Conservation (phyloP, 1,140 invertebrate species). For the Anadara kagoshimensis region DNA sequence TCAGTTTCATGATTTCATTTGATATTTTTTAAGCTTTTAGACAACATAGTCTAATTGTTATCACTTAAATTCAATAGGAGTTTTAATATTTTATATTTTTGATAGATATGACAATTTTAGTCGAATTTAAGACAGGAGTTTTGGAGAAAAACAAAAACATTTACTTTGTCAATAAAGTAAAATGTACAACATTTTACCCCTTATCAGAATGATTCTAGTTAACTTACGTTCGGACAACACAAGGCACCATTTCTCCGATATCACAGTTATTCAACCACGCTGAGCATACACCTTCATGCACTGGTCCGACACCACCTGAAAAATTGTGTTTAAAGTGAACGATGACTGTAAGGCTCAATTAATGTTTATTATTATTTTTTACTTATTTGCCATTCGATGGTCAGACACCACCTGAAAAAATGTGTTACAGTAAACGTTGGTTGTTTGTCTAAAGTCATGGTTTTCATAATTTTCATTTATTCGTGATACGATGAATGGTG, state of each 20-base stretch:
- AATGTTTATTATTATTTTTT: too few relatives aligned
- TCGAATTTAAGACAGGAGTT: background rate
- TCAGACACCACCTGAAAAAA: too few relatives aligned
- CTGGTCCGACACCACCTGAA: conserved; percentile 41
- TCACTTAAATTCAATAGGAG: background rate
- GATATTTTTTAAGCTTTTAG: background rate
- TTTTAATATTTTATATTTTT: background rate
- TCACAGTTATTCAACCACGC: conserved; percentile 3
- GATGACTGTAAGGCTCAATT: background rate
- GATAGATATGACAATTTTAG: background rate
- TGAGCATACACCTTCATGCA: conserved; percentile 8
- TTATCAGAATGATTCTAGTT: background rate
- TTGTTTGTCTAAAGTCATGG: too few relatives aligned
- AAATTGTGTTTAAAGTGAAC: conserved; percentile 12
- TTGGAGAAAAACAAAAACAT: background rate
- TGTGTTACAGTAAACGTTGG: too few relatives aligned
- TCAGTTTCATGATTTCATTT: background rate
- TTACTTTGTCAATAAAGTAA: background rate
- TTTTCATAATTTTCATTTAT: too few relatives aligned
- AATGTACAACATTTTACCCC: background rate
- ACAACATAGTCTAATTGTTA: background rate
- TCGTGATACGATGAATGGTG: too few relatives aligned
- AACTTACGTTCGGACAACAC: conserved; percentile 7
- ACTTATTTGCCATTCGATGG: too few relatives aligned
- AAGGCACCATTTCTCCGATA: background rate